Evolutionary conservation across 2,797 vertebrate species (phyloP).

Genomic region (Falco naumanni): DNA sequence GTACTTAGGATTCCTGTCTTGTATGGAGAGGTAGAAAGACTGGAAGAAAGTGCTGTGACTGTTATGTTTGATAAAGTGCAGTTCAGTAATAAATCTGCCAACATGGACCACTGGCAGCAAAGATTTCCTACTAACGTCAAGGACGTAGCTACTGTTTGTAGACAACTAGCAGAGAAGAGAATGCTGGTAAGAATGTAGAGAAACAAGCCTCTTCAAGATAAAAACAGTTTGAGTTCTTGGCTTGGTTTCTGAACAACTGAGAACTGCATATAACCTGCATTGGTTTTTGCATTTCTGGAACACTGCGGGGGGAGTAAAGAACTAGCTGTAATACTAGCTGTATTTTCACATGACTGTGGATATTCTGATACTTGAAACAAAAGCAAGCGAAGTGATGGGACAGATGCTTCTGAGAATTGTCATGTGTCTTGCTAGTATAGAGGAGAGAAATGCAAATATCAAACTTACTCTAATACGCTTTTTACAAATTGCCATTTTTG

Average conservation of each 20-base stretch:
- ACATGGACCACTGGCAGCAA: slow-evolving; percentile 92
- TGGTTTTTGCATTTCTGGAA: neutral
- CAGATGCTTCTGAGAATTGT: neutral
- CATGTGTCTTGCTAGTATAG: neutral
- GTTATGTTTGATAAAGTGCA: slow-evolving; percentile 90
- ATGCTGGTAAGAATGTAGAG: slow-evolving; percentile 75
- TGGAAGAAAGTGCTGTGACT: slow-evolving; percentile 91
- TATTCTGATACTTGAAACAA: neutral
- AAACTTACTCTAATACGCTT: neutral
- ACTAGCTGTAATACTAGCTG: neutral
- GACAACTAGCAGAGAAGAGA: slow-evolving; percentile 86
- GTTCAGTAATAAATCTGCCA: slow-evolving; percentile 85
- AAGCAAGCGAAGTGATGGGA: neutral
- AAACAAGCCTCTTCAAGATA: neutral
- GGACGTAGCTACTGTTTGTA: slow-evolving; percentile 90
- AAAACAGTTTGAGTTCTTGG: neutral
- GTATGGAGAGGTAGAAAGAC: slow-evolving; percentile 90
- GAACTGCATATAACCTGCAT: neutral
- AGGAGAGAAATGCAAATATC: neutral
- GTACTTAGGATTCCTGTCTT: slow-evolving; percentile 91
- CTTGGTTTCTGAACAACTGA: neutral
- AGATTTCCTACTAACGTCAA: slow-evolving; percentile 90
- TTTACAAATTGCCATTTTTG: neutral
- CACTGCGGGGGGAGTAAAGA: neutral
- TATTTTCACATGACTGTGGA: neutral